Percentiles rank a stretch among this genome's conserved stretches.
Evolutionary conservation across 2,888 invertebrate genomes (phyloP).

Genomic region (Yponomeuta sedellus): DNA sequence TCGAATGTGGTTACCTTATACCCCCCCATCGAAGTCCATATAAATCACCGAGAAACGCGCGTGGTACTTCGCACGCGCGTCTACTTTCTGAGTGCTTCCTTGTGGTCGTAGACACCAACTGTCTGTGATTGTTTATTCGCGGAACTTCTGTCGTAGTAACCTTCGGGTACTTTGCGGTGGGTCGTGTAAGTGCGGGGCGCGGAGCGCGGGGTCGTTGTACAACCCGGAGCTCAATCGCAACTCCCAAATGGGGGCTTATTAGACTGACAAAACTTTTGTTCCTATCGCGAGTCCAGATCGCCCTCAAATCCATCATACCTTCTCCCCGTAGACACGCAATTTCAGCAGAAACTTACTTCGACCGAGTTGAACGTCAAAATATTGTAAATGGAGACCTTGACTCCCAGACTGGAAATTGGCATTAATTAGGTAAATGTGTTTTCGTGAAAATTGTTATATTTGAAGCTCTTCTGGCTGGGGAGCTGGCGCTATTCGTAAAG

Average conservation of each 20-base stretch:
- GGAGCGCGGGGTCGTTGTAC: neutral
- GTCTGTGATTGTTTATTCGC: no score
- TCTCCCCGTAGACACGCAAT: neutral
- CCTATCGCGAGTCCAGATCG: neutral
- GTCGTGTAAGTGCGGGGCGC: neutral
- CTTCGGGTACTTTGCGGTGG: no score
- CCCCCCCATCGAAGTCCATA: no score
- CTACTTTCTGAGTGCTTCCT: no score
- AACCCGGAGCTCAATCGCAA: neutral
- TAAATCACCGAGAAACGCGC: no score
- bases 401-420: neutral
- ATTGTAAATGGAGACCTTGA: neutral
- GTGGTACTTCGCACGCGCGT: no score
- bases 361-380: neutral
- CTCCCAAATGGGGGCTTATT: neutral
- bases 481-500: neutral
- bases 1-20: no score
- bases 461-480: neutral
- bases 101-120: no score
- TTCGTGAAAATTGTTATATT: neutral
- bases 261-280: neutral
- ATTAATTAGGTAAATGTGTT: neutral
- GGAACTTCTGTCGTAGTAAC: no score
- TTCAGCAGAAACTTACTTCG: neutral
- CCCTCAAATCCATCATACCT: neutral